Conservation (phyloP, 2,797 vertebrate genomes). For the Mallotus villosus region DNA sequence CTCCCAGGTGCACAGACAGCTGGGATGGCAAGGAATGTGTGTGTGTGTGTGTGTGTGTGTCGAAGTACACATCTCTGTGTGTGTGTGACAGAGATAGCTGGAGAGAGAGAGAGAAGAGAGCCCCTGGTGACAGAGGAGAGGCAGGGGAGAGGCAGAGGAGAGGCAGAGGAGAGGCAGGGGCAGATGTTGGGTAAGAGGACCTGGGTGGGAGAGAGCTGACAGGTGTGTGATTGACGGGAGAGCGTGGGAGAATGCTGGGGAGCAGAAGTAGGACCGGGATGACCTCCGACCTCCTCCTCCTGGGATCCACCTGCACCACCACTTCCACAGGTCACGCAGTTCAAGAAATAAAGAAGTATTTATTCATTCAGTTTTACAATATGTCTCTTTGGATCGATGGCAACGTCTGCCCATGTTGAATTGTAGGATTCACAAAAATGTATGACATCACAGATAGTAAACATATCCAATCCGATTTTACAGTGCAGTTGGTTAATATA, state of each 20-base stretch:
- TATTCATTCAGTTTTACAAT: no score
- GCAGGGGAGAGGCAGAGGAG: no score
- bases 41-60: neutral
- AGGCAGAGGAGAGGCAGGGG: slow-evolving; percentile 1
- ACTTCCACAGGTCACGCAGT: slow-evolving; percentile 31
- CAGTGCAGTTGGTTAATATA: no score
- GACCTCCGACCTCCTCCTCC: slow-evolving; percentile 51
- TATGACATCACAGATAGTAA: no score
- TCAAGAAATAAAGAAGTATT: no score
- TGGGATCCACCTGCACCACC: slow-evolving; percentile 24
- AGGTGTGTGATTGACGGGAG: slow-evolving; percentile 60
- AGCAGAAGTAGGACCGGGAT: slow-evolving; percentile 17
- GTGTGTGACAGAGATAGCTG: slow-evolving; percentile 2
- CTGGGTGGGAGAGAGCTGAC: slow-evolving; percentile 46
- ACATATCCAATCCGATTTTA: no score
- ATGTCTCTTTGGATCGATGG: no score
- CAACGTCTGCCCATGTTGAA: no score
- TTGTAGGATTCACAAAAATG: no score
- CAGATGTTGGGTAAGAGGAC: slow-evolving; percentile 12
- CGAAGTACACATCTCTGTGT: neutral
- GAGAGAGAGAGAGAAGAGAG: slow-evolving; percentile 18
- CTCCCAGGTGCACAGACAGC: slow-evolving; percentile 70
- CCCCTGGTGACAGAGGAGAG: slow-evolving; percentile 16
- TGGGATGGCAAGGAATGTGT: slow-evolving; percentile 62
- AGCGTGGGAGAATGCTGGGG: slow-evolving; percentile 56